Percentiles rank a stretch among this genome's conserved stretches.
Evolutionary conservation across 1,140 invertebrate genomes (phyloP).

Genomic region (Drosophila oshimai): DNA sequence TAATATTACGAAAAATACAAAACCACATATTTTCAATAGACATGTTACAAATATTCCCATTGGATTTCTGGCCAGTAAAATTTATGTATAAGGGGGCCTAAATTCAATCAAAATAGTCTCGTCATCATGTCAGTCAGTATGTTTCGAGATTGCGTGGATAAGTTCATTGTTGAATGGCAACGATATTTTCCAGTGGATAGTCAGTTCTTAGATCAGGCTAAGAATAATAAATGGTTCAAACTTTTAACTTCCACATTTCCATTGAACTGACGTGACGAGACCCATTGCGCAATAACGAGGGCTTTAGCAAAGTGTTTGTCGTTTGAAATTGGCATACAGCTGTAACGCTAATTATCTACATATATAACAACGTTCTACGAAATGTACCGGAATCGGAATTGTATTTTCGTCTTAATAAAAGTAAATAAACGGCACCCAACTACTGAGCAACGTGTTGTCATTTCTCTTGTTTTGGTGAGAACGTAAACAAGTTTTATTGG

Average conservation of each 20-base stretch:
- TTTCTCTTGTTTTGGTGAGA: too few relatives aligned
- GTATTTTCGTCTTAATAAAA: constrained; percentile 71
- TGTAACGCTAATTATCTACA: constrained; percentile 16
- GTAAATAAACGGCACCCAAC: constrained; percentile 31
- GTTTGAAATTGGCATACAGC: constrained; percentile 1
- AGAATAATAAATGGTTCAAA: neutral
- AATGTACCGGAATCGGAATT: constrained; percentile 37
- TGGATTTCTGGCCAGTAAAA: constrained; percentile 6
- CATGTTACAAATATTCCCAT: constrained; percentile 32
- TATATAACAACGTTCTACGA: constrained; percentile 28
- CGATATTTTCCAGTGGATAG: too few relatives aligned
- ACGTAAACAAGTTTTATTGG: constrained; percentile 82
- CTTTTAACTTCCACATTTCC: constrained; percentile 23
- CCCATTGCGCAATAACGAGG: neutral
- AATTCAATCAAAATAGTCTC: neutral
- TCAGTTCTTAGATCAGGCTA: neutral
- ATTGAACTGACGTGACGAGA: neutral
- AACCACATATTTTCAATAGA: constrained; percentile 72
- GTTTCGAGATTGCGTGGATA: neutral
- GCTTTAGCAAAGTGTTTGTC: constrained; percentile 4
- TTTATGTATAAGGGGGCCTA: constrained; percentile 19
- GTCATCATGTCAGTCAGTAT: neutral
- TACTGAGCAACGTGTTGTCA: neutral
- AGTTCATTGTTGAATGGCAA: too few relatives aligned
- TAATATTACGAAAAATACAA: constrained; percentile 78